Evolutionary conservation across 2,113 vertebrate species (phyloP), one percentile per base, ranked within the genome.

Genomic region (Cyrtonyx montezumae): DNA sequence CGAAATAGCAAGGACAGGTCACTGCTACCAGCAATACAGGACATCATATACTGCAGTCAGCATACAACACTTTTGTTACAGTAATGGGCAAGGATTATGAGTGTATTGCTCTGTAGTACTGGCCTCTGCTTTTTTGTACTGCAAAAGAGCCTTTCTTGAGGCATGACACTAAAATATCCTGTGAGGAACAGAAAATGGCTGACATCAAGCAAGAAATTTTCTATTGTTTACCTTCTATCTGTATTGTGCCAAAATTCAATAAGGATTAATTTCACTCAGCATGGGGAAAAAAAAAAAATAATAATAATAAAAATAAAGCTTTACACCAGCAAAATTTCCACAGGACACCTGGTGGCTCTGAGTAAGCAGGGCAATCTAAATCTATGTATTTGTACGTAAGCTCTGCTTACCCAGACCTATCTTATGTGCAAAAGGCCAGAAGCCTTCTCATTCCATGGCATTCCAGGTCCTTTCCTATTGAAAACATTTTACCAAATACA

Each of bases 1-100:
- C 30, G 62, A 95, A 73, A 81, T 67, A 92, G 74, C 68, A 95
- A 96, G 91, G 74, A 93, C 71, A 53, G 68, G 73, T 79, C 85
- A 84, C 69, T 62, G 34, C 61, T 65, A 82, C 48, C 30, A 49
- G 82, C 45, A 87, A 7, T 30, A 51, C 25, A 66, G 71, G 70
- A 69, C 91, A 83, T 84, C 61, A 92, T 13, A 32, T 88, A 53
- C 66, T 59, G 68, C 42, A 85, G 59, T 28, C 23, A 40, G 37
- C 11, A 30, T 55, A 53, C 42, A 69, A 48, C 1, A 3, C 59
- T 71, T 83, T 49, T 67, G 32, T 56, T 40, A 2, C 13, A 43
- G 5, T 22, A 66, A 71, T 30, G 53, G 25, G 45, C 49, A 82
- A 63, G 87, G 87, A 94, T 90, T 21, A 21, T 67, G 59, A 55